phyloP scores from a whole-genome alignment of 2,888 invertebrate genomes.

The Parnassius apollo region DNA sequence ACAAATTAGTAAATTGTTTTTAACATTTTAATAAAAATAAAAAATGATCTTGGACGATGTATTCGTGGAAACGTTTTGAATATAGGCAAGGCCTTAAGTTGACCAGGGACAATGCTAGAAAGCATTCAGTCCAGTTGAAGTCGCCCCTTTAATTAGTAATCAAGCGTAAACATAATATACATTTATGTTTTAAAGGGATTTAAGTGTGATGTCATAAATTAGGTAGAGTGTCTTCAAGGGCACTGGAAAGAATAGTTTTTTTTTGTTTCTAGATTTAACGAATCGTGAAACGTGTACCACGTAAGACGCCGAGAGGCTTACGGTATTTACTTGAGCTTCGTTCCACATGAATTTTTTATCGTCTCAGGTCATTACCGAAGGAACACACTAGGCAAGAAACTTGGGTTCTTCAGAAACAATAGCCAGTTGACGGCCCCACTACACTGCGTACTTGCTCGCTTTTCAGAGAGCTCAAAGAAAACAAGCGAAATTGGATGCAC shows the following conservation, averaged over 20 bases:
- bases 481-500: constrained; percentile 24
- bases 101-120: too few species aligned
- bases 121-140: too few species aligned
- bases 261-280: constrained; percentile 10
- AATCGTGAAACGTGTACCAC: constrained; percentile 13
- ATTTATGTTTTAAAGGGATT: constrained; percentile 8
- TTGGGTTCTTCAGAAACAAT: constrained; percentile 23
- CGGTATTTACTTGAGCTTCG: constrained; percentile 16
- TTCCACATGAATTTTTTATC: constrained; percentile 25
- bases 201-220: not conserved
- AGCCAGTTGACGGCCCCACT: constrained; percentile 11
- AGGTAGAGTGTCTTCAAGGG: not conserved
- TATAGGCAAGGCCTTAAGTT: too few species aligned
- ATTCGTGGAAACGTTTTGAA: too few species aligned
- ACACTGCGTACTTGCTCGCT: constrained; percentile 13
- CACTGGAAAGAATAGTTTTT: not conserved
- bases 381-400: constrained; percentile 17
- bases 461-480: constrained; percentile 24
- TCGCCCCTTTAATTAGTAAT: too few species aligned
- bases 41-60: too few species aligned
- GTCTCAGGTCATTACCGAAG: constrained; percentile 24
- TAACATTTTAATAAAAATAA: too few species aligned
- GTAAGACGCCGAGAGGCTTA: constrained; percentile 16
- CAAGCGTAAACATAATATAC: not conserved
- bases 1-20: too few species aligned